A percentile compares a stretch with the other conserved stretches of the same genome.
phyloP scores from a whole-genome alignment of 2,888 invertebrate species.

The Ditylenchus weischeri region DNA sequence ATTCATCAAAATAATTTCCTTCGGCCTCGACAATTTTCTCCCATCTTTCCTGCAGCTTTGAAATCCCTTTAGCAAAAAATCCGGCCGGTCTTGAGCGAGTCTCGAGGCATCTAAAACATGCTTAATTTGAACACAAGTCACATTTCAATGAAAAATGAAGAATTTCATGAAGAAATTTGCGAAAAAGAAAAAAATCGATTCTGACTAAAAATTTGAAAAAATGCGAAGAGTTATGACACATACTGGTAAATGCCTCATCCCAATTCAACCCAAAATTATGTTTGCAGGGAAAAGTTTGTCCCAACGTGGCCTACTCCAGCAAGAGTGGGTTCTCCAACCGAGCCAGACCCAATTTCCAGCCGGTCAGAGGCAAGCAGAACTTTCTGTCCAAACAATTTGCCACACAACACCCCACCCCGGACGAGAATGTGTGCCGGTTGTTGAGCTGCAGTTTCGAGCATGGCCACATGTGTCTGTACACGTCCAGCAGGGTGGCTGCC shows the following conservation, averaged over 20 bases:
- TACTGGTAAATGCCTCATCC: background rate
- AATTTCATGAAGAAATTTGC: no score
- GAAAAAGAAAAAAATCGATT: no score
- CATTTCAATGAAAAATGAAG: no score
- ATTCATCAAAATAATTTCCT: no score
- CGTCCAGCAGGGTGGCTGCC: slow-evolving; percentile 40
- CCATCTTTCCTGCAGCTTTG: no score
- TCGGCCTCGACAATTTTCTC: no score
- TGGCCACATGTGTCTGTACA: slow-evolving; percentile 51
- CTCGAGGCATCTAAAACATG: no score
- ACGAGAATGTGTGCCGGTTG: slow-evolving; percentile 54
- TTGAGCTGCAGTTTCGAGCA: slow-evolving; percentile 51
- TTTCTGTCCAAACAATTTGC: background rate
- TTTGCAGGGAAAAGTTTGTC: slow-evolving; percentile 31
- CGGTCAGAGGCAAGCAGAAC: background rate
- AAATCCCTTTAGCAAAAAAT: no score
- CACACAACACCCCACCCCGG: slow-evolving; percentile 27
- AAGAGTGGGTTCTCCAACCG: slow-evolving; percentile 20
- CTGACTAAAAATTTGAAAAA: no score
- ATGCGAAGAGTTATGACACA: no score
- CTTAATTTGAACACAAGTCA: no score
- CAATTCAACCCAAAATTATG: background rate
- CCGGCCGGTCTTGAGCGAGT: no score
- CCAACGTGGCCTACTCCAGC: slow-evolving; percentile 21
- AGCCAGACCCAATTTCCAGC: background rate